Percentiles rank a stretch among this genome's conserved stretches.
Evolutionary conservation across 37 sponge, comb jelly and placozoan genomes (phyloP).

Genomic region (Ephydatia muelleri): DNA sequence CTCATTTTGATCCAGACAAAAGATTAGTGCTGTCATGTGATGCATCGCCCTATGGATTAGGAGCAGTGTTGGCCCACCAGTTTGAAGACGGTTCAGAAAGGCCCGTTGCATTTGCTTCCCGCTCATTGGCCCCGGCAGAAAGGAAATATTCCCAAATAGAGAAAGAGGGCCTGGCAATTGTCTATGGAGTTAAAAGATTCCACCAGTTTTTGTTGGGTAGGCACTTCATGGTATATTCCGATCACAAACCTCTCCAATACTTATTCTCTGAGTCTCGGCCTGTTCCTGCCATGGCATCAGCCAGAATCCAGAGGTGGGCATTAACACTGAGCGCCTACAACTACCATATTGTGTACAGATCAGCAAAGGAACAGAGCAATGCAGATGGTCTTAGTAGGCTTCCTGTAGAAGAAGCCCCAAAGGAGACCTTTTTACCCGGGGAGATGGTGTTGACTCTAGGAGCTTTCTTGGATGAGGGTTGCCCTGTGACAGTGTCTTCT

Average conservation of each 20-base stretch:
- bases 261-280: background rate
- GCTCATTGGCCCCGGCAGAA: slow-evolving; percentile 15
- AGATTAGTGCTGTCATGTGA: slow-evolving; percentile 8
- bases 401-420: background rate
- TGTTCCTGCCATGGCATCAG: slow-evolving; percentile 33
- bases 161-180: slow-evolving; percentile 21
- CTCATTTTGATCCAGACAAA: slow-evolving; percentile 15
- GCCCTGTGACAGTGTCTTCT: background rate
- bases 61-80: slow-evolving; percentile 32
- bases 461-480: background rate
- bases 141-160: slow-evolving; percentile 28
- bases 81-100: slow-evolving; percentile 5
- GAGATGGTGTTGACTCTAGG: slow-evolving; percentile 10
- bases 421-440: background rate
- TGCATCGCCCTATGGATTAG: slow-evolving; percentile 48
- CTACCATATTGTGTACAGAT: slow-evolving; percentile 21
- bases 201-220: slow-evolving; percentile 30
- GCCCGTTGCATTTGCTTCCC: slow-evolving; percentile 24
- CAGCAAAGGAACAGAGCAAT: slow-evolving; percentile 14
- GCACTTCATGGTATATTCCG: slow-evolving; percentile 13
- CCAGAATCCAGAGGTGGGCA: slow-evolving; percentile 39
- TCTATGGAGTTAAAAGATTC: slow-evolving; percentile 24
- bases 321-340: slow-evolving; percentile 26
- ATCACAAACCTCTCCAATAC: slow-evolving; percentile 40
- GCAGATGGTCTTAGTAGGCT: slow-evolving; percentile 36